phyloP scores from a whole-genome alignment of 2,888 invertebrate genomes.

The Caenorhabditis afra region DNA sequence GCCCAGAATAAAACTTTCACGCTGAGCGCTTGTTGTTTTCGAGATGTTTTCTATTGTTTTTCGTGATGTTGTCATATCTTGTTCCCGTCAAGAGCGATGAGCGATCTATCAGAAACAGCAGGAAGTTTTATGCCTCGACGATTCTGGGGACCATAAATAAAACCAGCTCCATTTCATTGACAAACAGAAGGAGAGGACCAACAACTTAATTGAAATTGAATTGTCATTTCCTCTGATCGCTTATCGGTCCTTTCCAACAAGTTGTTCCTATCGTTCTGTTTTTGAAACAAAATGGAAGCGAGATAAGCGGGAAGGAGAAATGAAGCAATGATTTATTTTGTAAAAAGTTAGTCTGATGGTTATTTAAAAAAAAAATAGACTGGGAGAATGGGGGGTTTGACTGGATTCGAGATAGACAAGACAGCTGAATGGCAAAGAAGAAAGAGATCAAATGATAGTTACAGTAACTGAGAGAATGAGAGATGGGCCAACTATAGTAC shows the following conservation, averaged over 20 bases:
- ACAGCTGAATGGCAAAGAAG: conserved; percentile 6
- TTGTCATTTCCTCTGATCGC: no score
- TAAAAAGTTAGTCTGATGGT: no score
- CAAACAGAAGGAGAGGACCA: conserved; percentile 2
- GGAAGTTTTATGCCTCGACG: conserved; percentile 6
- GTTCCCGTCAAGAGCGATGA: conserved; percentile 14
- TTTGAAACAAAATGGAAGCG: no score
- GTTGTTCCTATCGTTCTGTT: no score
- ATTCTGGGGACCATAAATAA: conserved; percentile 25
- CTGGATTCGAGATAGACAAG: conserved; percentile 37
- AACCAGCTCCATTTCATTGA: conserved; percentile 22
- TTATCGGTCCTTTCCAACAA: no score
- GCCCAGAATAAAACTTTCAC: background rate
- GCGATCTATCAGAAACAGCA: conserved; percentile 20
- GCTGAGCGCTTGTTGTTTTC: background rate
- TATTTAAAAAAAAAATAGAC: no score
- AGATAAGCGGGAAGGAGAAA: no score
- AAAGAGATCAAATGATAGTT: conserved; percentile 44
- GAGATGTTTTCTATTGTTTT: background rate
- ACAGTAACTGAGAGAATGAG: background rate
- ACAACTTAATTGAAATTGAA: conserved; percentile 6
- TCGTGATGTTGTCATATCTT: conserved; percentile 8
- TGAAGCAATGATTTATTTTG: no score
- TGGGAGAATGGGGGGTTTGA: background rate
- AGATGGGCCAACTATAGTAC: background rate